These are phyloP conservation scores for Scaptomyza cyrtandrae DNA, from an alignment of 2,888 invertebrate genomes.

Conservation along the genomic window DNA sequence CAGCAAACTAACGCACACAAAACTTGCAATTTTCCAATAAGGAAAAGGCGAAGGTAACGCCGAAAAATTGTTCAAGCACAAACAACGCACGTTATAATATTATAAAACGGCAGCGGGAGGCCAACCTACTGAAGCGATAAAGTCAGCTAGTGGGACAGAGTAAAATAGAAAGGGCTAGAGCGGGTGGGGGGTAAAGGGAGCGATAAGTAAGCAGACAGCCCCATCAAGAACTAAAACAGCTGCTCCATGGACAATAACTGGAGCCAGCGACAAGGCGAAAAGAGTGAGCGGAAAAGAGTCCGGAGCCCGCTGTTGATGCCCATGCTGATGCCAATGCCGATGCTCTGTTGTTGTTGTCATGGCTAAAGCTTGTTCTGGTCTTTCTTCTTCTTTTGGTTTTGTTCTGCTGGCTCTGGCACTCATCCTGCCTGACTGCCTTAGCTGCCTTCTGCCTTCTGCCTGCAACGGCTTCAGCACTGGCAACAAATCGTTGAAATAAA, in stretches of 20 bases:
- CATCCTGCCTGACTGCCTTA: constrained; percentile 21
- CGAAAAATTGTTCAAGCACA: constrained; percentile 78
- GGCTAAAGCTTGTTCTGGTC: constrained; percentile 28
- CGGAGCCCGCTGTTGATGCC: constrained; percentile 17
- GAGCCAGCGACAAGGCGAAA: constrained; percentile 19
- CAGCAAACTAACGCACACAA: constrained; percentile 16
- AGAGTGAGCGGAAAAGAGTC: background rate
- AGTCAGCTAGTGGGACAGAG: constrained; percentile 50
- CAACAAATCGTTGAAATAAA: constrained; percentile 81
- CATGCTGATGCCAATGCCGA: constrained; percentile 10
- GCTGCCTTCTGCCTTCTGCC: constrained; percentile 22
- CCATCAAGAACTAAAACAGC: constrained; percentile 79
- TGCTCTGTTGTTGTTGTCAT: constrained; percentile 9
- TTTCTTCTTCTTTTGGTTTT: constrained; percentile 6
- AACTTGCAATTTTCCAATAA: constrained; percentile 79
- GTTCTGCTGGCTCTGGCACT: constrained; percentile 28
- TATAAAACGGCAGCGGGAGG: constrained; percentile 72
- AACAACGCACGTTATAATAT: constrained; percentile 80
- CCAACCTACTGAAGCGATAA: constrained; percentile 77
- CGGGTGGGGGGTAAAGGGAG: background rate
- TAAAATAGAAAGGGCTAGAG: background rate
- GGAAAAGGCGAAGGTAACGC: constrained; percentile 73
- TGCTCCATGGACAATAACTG: constrained; percentile 73
- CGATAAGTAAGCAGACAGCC: constrained; percentile 52
- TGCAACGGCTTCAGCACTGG: constrained; percentile 50